Percentiles rank a stretch among this genome's conserved stretches.
These are phyloP conservation scores for Troides oblongomaculatus DNA, from an alignment of 2,888 invertebrate species.

Conservation along the genomic window DNA sequence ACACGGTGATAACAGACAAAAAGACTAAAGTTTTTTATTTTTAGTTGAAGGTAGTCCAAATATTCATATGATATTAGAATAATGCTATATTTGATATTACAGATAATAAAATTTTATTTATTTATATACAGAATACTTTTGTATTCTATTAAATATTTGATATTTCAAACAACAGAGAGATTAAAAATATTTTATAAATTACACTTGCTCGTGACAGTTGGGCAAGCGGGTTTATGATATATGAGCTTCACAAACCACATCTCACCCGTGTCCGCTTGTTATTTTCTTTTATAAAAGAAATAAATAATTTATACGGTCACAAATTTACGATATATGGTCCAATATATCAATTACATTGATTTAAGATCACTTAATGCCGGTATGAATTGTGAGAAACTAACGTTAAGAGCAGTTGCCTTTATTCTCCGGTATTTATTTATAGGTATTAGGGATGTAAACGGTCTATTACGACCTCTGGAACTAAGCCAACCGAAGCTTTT, in stretches of 20 bases:
- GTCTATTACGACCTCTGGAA: slow-evolving; percentile 22
- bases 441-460: slow-evolving; percentile 18
- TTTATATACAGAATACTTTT: too few species aligned
- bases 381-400: slow-evolving; percentile 9
- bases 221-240: background rate
- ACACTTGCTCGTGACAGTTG: background rate
- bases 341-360: slow-evolving; percentile 7
- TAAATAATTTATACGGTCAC: background rate
- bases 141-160: too few species aligned
- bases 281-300: background rate
- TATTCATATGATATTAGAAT: too few species aligned
- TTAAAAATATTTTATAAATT: background rate
- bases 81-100: too few species aligned
- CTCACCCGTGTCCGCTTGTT: background rate
- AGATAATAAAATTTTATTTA: too few species aligned
- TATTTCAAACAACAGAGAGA: background rate
- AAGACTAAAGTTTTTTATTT: too few species aligned
- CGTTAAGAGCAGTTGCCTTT: slow-evolving; percentile 9
- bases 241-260: background rate
- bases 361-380: slow-evolving; percentile 8
- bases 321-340: background rate
- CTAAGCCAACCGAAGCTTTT: slow-evolving; percentile 16
- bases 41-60: too few species aligned
- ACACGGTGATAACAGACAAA: too few species aligned
- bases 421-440: slow-evolving; percentile 19